Evolutionary conservation across 2,888 invertebrate species (phyloP).

Genomic region (Notodonta dromedarius): DNA sequence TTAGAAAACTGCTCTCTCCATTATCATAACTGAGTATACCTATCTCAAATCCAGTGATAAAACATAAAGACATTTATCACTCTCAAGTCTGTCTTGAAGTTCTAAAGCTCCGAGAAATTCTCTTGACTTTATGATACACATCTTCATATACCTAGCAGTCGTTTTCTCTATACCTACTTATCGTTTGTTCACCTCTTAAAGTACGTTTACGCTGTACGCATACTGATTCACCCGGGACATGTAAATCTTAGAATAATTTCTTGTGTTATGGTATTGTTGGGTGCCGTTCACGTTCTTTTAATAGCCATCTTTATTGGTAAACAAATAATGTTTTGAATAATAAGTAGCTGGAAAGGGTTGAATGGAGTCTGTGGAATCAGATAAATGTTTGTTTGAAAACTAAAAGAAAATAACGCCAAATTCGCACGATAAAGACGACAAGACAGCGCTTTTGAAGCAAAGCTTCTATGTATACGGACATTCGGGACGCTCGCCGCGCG

Average conservation of each 20-base stretch:
- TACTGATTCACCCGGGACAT: slow-evolving; percentile 49
- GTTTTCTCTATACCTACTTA: slow-evolving; percentile 50
- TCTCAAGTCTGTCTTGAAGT: slow-evolving; percentile 36
- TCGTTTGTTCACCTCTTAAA: slow-evolving; percentile 48
- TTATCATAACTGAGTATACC: neutral
- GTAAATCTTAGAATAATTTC: slow-evolving; percentile 50
- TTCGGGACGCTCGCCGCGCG: no score
- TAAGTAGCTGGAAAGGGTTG: neutral
- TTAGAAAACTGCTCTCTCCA: neutral
- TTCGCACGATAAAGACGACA: no score
- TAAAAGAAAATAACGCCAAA: no score
- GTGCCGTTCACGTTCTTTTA: slow-evolving; percentile 35
- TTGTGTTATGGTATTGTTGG: slow-evolving; percentile 39
- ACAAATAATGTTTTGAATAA: neutral
- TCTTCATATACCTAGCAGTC: slow-evolving; percentile 49
- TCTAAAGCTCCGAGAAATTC: slow-evolving; percentile 49
- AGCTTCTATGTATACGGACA: no score
- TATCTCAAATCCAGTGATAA: slow-evolving; percentile 35
- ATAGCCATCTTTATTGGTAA: slow-evolving; percentile 23
- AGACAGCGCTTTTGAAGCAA: no score
- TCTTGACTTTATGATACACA: slow-evolving; percentile 43
- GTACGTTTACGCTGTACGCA: slow-evolving; percentile 44
- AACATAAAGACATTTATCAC: slow-evolving; percentile 37
- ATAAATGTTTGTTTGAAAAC: no score
- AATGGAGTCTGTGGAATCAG: neutral